Evolutionary conservation across 2,113 vertebrate species (phyloP).

Genomic region (Athene cunicularia): DNA sequence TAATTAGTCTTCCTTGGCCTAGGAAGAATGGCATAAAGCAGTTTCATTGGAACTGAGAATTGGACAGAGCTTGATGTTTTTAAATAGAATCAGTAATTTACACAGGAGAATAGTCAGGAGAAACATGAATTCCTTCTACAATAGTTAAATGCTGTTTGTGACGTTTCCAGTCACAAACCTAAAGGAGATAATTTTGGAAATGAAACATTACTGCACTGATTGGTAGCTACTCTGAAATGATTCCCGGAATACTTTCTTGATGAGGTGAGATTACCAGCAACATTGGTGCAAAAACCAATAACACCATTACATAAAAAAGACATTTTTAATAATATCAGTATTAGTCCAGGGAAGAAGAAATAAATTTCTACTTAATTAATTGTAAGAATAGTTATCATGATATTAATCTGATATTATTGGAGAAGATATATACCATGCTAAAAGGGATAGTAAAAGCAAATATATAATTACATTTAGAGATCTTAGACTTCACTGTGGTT

Average conservation of each 20-base stretch:
- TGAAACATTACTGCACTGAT: neutral
- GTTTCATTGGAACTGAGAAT: conserved; percentile 22
- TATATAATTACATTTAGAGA: neutral
- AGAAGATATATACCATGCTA: neutral
- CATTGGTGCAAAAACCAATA: neutral
- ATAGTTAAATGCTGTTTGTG: neutral
- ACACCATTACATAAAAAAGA: neutral
- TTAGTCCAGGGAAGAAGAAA: neutral
- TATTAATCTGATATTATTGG: neutral
- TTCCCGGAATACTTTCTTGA: neutral
- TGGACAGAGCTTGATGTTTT: neutral
- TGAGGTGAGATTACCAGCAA: neutral
- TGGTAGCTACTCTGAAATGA: neutral
- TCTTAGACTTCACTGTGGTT: neutral
- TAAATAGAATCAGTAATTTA: conserved; percentile 46
- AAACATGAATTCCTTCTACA: neutral
- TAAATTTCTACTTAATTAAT: neutral
- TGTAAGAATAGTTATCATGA: neutral
- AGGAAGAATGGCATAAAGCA: neutral
- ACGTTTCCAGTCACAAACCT: neutral
- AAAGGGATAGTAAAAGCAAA: neutral
- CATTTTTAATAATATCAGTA: neutral
- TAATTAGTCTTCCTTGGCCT: conserved; percentile 43
- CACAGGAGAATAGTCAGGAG: neutral
- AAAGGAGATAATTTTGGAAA: conserved; percentile 26